Percentiles rank a stretch among this genome's conserved stretches.
These are phyloP conservation scores for Solea solea DNA, from an alignment of 2,113 vertebrate genomes.

Conservation along the genomic window DNA sequence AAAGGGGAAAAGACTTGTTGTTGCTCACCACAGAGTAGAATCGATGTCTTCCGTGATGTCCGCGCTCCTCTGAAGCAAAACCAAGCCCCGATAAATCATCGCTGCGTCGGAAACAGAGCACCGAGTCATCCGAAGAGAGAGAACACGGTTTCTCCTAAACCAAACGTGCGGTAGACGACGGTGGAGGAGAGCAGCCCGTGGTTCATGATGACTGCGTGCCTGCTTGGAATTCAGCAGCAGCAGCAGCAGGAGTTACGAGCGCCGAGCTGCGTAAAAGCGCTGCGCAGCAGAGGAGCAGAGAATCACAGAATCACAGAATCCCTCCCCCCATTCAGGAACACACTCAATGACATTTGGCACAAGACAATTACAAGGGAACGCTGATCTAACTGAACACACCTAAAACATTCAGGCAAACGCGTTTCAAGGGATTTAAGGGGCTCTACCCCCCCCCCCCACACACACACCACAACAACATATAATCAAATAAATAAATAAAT, in stretches of 20 bases:
- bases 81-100: constrained; percentile 36
- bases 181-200: background rate
- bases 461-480: too few relatives aligned
- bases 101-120: constrained; percentile 11
- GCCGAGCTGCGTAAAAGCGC: constrained; percentile 57
- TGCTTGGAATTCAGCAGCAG: constrained; percentile 66
- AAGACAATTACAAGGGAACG: too few relatives aligned
- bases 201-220: constrained; percentile 40
- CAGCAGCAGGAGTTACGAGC: constrained; percentile 44
- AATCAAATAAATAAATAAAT: too few relatives aligned
- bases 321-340: constrained; percentile 61
- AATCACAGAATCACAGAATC: constrained; percentile 14
- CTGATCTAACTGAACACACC: too few relatives aligned
- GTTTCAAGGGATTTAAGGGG: too few relatives aligned
- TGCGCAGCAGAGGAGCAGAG: constrained; percentile 55
- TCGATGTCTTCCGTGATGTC: constrained; percentile 66
- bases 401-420: too few relatives aligned
- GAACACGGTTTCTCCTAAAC: background rate
- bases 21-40: constrained; percentile 69
- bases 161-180: too few relatives aligned
- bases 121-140: background rate
- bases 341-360: too few relatives aligned
- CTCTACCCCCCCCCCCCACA: too few relatives aligned
- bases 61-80: constrained; percentile 54
- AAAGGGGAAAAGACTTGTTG: background rate